Evolutionary conservation across 2,113 vertebrate species (phyloP).

Genomic region (Lipophrys pholis): DNA sequence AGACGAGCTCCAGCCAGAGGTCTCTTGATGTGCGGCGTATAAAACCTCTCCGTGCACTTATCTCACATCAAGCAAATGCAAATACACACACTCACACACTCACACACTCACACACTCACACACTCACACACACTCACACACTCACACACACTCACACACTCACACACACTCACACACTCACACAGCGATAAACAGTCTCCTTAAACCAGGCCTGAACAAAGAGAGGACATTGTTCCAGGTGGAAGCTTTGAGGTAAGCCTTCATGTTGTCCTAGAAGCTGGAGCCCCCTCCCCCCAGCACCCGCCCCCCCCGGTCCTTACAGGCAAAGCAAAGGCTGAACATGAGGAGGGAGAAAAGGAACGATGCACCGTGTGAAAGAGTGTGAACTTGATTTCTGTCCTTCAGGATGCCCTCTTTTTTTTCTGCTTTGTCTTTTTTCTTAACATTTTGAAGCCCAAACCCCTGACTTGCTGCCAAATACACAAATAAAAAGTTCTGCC

Average conservation of each 20-base stretch:
- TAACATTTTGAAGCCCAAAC: slow-evolving; percentile 1
- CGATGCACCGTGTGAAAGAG: neutral
- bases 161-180: slow-evolving; percentile 12
- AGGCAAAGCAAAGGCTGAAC: slow-evolving; percentile 10
- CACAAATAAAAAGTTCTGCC: neutral
- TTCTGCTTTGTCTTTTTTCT: neutral
- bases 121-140: slow-evolving; percentile 12
- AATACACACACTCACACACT: slow-evolving; percentile 10
- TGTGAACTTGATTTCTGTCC: slow-evolving; percentile 23
- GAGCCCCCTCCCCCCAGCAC: slow-evolving; percentile 9
- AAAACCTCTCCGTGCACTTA: slow-evolving; percentile 57
- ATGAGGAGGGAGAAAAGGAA: neutral
- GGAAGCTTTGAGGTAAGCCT: slow-evolving; percentile 12
- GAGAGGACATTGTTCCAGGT: slow-evolving; percentile 31
- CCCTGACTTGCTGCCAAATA: slow-evolving; percentile 1
- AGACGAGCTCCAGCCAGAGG: slow-evolving; percentile 14
- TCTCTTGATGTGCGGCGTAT: slow-evolving; percentile 67
- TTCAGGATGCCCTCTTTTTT: slow-evolving; percentile 3
- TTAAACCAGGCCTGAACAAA: slow-evolving; percentile 34
- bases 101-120: no score
- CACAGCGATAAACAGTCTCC: slow-evolving; percentile 15
- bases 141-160: no score
- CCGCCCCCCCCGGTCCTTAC: neutral
- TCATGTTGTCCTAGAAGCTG: slow-evolving; percentile 35
- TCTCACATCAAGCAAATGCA: slow-evolving; percentile 72